These are phyloP conservation scores for Cotesia typhae DNA, from an alignment of 1,140 invertebrate species.

Conservation along the genomic window DNA sequence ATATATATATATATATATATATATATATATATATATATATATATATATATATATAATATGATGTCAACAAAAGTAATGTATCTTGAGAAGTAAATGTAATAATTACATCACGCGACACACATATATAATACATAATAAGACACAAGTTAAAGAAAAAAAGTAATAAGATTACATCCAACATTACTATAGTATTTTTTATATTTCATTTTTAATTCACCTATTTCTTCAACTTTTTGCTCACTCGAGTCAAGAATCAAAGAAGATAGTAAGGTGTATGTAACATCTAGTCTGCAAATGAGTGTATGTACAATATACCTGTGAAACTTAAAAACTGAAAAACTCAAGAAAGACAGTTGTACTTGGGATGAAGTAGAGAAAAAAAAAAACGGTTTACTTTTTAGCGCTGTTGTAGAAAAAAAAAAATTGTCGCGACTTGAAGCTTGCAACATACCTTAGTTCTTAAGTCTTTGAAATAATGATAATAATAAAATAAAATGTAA, in stretches of 20 bases:
- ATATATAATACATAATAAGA: too few relatives aligned
- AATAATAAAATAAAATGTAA: conserved; percentile 22
- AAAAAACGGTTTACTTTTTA: conserved; percentile 17
- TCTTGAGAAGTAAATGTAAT: conserved; percentile 15
- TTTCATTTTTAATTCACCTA: conserved; percentile 28
- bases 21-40: too few relatives aligned
- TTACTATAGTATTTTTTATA: conserved; percentile 4
- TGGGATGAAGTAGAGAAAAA: neutral
- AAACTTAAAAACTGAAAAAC: too few relatives aligned
- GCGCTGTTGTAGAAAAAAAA: conserved; percentile 14
- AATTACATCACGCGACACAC: too few relatives aligned
- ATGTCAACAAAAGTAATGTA: conserved; percentile 38
- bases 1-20: too few relatives aligned
- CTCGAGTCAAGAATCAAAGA: conserved; percentile 16
- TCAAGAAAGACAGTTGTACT: too few relatives aligned
- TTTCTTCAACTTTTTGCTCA: conserved; percentile 30
- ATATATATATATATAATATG: too few relatives aligned
- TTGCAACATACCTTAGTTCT: conserved; percentile 15
- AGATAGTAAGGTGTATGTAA: neutral
- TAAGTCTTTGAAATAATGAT: conserved; percentile 16
- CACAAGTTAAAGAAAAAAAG: too few relatives aligned
- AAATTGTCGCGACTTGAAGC: conserved; percentile 38
- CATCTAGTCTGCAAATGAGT: too few relatives aligned
- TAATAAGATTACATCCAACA: too few relatives aligned
- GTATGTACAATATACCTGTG: too few relatives aligned